Conservation (phyloP, 2,888 invertebrate genomes). For the Geotrupes spiniger region DNA sequence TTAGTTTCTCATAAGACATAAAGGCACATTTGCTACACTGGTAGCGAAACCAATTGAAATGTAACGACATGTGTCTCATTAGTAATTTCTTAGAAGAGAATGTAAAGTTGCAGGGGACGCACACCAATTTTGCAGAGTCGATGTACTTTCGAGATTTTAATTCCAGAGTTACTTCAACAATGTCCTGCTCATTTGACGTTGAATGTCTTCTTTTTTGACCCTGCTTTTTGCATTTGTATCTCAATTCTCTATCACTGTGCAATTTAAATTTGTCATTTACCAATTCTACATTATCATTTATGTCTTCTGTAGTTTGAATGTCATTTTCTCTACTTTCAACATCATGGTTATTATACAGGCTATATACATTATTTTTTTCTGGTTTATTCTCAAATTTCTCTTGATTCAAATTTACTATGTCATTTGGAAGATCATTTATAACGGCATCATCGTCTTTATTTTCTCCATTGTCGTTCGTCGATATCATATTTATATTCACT, state of each 20-base stretch:
- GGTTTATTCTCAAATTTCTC: no score
- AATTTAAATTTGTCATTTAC: not conserved
- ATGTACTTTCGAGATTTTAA: slow-evolving; percentile 49
- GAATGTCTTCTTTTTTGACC: slow-evolving; percentile 11
- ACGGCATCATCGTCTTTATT: no score
- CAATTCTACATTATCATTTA: not conserved
- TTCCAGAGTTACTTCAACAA: slow-evolving; percentile 44
- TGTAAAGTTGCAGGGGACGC: slow-evolving; percentile 55
- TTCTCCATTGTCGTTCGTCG: no score
- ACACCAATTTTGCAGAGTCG: slow-evolving; percentile 50
- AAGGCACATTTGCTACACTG: slow-evolving; percentile 73
- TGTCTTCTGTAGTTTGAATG: no score
- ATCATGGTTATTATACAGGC: no score
- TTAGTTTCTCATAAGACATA: slow-evolving; percentile 63
- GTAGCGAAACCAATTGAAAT: slow-evolving; percentile 71
- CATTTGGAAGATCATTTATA: no score
- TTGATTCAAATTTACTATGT: no score
- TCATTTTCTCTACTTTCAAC: no score
- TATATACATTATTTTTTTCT: no score
- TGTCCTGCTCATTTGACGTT: not conserved
- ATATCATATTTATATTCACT: no score
- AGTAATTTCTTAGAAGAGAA: slow-evolving; percentile 55
- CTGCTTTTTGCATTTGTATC: not conserved
- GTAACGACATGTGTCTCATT: slow-evolving; percentile 62
- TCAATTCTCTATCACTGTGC: no score